Percentiles rank a stretch among this genome's conserved stretches.
Conservation (phyloP, 2,113 vertebrate genomes). For the Mellivora capensis region DNA sequence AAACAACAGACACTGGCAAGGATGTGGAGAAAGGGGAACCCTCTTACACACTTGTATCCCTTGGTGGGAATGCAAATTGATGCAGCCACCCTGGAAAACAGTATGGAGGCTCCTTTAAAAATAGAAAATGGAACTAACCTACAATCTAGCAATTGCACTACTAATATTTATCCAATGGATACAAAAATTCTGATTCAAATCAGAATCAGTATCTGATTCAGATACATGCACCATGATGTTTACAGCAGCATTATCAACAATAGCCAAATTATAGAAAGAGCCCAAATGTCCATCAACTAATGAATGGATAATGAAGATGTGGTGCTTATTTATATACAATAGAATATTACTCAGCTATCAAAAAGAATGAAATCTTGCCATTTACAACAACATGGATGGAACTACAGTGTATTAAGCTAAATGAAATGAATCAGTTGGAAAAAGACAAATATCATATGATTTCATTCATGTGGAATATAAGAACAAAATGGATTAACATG, state of each 20-base stretch:
- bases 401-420: not conserved
- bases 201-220: no score
- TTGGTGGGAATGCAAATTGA: not conserved
- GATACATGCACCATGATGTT: not conserved
- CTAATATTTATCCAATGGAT: not conserved
- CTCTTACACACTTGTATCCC: not conserved
- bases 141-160: not conserved
- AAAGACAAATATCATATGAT: not conserved
- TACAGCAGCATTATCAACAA: not conserved
- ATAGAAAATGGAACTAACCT: not conserved
- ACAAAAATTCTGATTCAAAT: not conserved
- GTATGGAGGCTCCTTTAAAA: not conserved
- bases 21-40: not conserved
- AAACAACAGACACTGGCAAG: not conserved
- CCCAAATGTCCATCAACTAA: not conserved
- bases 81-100: not conserved
- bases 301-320: not conserved
- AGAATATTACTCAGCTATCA: not conserved
- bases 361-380: not conserved
- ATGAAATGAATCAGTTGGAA: not conserved
- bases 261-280: not conserved
- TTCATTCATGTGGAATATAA: not conserved
- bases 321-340: no score
- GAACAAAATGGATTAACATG: not conserved
- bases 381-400: not conserved